Evolutionary conservation across 2,113 vertebrate genomes (phyloP).

Genomic region (Charadrius vociferus): DNA sequence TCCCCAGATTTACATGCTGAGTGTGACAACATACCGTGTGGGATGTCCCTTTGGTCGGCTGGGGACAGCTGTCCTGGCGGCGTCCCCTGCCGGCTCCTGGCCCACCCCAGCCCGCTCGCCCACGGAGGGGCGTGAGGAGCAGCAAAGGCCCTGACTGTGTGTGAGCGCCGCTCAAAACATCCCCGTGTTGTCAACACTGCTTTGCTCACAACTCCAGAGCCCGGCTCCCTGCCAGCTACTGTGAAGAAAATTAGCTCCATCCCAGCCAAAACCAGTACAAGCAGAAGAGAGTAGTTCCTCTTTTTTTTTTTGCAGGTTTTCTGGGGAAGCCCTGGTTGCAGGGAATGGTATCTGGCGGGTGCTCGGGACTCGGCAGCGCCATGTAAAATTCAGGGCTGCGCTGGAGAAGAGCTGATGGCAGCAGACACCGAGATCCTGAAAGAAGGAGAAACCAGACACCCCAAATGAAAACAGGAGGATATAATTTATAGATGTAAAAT

Average conservation of each 20-base stretch:
- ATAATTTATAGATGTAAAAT: conserved; percentile 89
- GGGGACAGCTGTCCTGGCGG: background rate
- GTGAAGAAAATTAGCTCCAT: accelerated
- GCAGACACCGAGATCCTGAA: background rate
- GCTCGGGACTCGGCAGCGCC: accelerated
- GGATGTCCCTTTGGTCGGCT: background rate
- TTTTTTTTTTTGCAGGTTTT: background rate
- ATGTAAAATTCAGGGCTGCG: background rate
- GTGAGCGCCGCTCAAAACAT: background rate
- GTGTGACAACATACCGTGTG: too few relatives aligned
- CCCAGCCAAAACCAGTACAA: background rate
- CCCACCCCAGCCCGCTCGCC: background rate
- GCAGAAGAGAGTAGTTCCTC: accelerated
- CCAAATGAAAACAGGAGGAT: background rate
- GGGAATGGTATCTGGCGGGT: accelerated
- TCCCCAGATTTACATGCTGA: too few relatives aligned
- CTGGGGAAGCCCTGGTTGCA: accelerated
- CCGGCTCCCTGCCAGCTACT: accelerated
- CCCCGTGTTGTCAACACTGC: accelerated
- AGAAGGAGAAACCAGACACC: background rate
- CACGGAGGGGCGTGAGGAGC: background rate
- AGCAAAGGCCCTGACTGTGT: background rate
- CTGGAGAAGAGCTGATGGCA: background rate
- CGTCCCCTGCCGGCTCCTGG: background rate
- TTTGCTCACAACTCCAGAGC: accelerated